Evolutionary conservation across 2,113 vertebrate species (phyloP).

Genomic region (Corythaixoides concolor): DNA sequence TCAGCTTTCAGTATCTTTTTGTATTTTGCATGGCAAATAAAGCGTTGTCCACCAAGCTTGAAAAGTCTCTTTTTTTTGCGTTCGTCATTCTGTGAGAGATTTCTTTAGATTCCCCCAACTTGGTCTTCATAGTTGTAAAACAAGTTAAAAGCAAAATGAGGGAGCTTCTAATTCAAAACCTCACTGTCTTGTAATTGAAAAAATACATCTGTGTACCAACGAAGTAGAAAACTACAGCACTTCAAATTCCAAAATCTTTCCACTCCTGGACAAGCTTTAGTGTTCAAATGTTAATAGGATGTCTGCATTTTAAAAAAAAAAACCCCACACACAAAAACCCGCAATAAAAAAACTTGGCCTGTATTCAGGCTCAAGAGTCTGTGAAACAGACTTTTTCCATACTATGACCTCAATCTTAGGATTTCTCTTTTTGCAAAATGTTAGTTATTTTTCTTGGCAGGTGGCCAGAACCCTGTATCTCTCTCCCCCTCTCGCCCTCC

Average conservation of each 20-base stretch:
- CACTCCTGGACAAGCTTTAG: constrained; percentile 66
- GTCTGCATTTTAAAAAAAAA: constrained; percentile 20
- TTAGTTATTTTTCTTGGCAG: constrained; percentile 74
- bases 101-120: constrained; percentile 43
- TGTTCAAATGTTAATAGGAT: constrained; percentile 70
- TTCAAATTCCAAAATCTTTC: constrained; percentile 69
- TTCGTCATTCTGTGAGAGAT: constrained; percentile 15
- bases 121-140: constrained; percentile 43
- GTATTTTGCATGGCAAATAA: constrained; percentile 49
- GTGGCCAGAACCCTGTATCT: constrained; percentile 58
- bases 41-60: constrained; percentile 48
- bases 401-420: constrained; percentile 75
- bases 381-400: constrained; percentile 78
- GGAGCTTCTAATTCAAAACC: constrained; percentile 26
- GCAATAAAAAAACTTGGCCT: constrained; percentile 35
- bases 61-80: not conserved
- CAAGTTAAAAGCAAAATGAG: constrained; percentile 30
- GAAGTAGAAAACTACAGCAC: constrained; percentile 41
- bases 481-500: not conserved
- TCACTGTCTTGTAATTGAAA: constrained; percentile 47
- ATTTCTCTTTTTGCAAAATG: constrained; percentile 69
- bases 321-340: not conserved
- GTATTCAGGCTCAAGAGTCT: constrained; percentile 70
- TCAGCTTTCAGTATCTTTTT: constrained; percentile 39
- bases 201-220: not conserved